Percentiles rank a stretch among this genome's conserved stretches.
phyloP scores from a whole-genome alignment of 2,113 vertebrate species.

The Dasyornis broadbenti region DNA sequence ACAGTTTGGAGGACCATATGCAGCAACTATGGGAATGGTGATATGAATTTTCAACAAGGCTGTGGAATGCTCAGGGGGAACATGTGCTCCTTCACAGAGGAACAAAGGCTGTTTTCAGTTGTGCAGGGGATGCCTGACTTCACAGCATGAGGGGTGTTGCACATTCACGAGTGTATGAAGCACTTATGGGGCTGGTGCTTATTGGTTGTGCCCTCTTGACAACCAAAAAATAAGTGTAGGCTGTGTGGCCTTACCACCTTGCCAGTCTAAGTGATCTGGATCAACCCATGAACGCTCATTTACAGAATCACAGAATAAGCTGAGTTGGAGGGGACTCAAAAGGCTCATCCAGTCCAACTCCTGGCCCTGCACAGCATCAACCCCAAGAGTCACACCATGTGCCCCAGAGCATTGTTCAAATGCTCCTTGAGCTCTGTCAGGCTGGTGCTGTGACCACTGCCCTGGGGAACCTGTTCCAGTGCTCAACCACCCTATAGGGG shows the following conservation, averaged over 20 bases:
- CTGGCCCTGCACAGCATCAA: neutral
- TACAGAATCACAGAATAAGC: neutral
- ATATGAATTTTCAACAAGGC: neutral
- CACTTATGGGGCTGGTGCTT: neutral
- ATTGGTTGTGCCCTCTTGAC: neutral
- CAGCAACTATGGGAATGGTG: neutral
- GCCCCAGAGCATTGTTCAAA: neutral
- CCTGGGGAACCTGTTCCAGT: neutral
- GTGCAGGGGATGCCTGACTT: neutral
- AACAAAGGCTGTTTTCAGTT: neutral
- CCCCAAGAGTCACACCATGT: neutral
- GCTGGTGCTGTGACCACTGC: neutral
- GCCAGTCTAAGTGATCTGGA: fast-evolving
- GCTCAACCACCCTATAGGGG: neutral
- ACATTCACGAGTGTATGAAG: neutral
- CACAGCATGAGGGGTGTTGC: neutral
- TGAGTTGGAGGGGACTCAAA: fast-evolving
- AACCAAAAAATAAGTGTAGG: neutral
- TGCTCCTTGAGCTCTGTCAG: neutral
- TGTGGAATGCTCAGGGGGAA: neutral
- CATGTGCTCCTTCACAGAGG: neutral
- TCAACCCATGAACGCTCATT: neutral
- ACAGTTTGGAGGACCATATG: neutral
- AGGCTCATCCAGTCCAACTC: neutral
- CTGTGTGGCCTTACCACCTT: neutral